These are phyloP conservation scores for Spodoptera litura DNA, from an alignment of 1,140 invertebrate species.

Conservation along the genomic window DNA sequence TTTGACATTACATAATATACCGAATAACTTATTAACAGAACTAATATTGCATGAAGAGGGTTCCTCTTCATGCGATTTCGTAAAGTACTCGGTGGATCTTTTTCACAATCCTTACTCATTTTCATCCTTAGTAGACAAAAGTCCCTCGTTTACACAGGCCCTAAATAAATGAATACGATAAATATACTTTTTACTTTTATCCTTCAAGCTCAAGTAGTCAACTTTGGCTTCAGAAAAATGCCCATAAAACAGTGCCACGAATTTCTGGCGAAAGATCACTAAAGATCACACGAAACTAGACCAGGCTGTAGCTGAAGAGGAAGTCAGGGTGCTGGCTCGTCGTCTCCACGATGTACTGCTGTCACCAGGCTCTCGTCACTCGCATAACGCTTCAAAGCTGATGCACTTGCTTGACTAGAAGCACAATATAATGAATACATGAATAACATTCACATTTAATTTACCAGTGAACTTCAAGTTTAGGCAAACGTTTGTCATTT, in stretches of 20 bases:
- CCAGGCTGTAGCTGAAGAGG: background rate
- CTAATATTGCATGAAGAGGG: no score
- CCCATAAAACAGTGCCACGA: background rate
- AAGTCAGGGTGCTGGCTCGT: constrained; percentile 63
- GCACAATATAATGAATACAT: constrained; percentile 47
- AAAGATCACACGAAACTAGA: background rate
- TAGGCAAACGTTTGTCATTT: no score
- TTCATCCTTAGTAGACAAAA: no score
- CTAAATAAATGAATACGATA: no score
- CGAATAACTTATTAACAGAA: no score
- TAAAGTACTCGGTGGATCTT: no score
- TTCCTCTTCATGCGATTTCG: no score
- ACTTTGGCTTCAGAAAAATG: constrained; percentile 15
- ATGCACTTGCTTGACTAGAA: constrained; percentile 72
- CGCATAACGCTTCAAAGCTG: constrained; percentile 79
- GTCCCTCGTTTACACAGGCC: no score
- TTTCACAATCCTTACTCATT: no score
- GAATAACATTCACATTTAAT: no score
- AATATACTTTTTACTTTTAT: background rate
- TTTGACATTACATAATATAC: no score
- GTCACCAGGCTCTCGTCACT: constrained; percentile 83
- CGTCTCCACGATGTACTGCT: constrained; percentile 69
- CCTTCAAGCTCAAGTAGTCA: constrained; percentile 3
- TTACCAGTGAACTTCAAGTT: no score
- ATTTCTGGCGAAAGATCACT: background rate